Percentiles rank a stretch among this genome's conserved stretches.
Conservation (phyloP, 2,888 invertebrate genomes). For the Aporophyla nigra region DNA sequence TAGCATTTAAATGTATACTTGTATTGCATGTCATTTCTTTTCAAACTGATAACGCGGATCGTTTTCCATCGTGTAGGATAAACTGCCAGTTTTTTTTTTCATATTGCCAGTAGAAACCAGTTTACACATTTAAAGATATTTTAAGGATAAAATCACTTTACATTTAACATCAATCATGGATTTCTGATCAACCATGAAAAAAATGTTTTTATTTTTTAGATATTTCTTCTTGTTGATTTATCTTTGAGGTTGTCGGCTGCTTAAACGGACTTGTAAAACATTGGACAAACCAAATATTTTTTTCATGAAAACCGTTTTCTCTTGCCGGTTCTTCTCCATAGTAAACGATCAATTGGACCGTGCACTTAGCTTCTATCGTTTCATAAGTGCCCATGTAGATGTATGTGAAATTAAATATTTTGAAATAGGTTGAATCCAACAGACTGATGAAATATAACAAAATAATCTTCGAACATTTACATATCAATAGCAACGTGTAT, state of each 20-base stretch:
- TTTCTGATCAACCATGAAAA: neutral
- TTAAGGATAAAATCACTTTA: neutral
- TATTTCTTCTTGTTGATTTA: no score
- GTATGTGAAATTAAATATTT: neutral
- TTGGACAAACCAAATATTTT: neutral
- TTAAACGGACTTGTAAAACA: neutral
- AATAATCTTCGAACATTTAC: neutral
- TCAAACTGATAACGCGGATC: neutral
- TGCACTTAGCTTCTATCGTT: neutral
- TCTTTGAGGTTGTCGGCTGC: no score
- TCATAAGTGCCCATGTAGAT: neutral
- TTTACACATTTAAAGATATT: neutral
- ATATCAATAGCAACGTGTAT: conserved; percentile 6
- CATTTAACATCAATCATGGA: neutral
- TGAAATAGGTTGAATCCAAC: neutral
- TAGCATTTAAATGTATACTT: conserved; percentile 3
- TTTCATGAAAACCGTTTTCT: neutral
- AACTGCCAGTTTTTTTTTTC: neutral
- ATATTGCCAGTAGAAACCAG: neutral
- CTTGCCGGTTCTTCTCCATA: neutral
- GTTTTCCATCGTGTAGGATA: neutral
- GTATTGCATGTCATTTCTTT: no score
- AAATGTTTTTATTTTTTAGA: no score
- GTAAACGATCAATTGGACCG: neutral
- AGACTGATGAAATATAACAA: neutral